Conservation (phyloP, 2,113 vertebrate species). For the Cyanocitta stelleri region DNA sequence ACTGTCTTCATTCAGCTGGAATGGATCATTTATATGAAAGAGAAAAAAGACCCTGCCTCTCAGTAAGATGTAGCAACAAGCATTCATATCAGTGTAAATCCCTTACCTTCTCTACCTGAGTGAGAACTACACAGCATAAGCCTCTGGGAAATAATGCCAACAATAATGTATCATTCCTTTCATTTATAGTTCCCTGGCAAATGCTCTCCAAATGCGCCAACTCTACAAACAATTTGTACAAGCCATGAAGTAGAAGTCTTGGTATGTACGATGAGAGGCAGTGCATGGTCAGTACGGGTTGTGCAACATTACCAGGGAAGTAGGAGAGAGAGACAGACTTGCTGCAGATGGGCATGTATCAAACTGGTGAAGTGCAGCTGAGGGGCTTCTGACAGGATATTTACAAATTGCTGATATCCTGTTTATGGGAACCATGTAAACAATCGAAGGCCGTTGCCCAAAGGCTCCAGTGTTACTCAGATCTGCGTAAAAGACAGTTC, state of each 20-base stretch:
- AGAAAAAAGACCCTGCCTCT: neutral
- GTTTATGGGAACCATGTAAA: slow-evolving; percentile 20
- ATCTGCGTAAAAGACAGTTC: neutral
- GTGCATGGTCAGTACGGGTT: neutral
- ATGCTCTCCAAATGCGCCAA: neutral
- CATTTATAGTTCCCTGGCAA: neutral
- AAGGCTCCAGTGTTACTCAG: neutral
- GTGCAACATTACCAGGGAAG: neutral
- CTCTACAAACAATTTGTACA: neutral
- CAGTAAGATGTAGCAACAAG: neutral
- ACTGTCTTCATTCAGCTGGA: neutral
- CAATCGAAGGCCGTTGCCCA: neutral
- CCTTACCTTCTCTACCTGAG: neutral
- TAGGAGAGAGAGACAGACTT: neutral
- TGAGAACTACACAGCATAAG: neutral
- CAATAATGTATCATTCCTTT: neutral
- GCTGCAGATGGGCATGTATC: neutral
- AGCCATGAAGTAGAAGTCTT: neutral
- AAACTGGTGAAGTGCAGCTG: neutral
- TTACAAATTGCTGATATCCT: slow-evolving; percentile 35
- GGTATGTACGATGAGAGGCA: neutral
- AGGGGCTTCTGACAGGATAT: neutral
- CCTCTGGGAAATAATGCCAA: neutral
- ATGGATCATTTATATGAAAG: neutral
- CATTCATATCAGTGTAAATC: neutral